Evolutionary conservation across 2,113 vertebrate species (phyloP).

Genomic region (Aplodontia rufa): DNA sequence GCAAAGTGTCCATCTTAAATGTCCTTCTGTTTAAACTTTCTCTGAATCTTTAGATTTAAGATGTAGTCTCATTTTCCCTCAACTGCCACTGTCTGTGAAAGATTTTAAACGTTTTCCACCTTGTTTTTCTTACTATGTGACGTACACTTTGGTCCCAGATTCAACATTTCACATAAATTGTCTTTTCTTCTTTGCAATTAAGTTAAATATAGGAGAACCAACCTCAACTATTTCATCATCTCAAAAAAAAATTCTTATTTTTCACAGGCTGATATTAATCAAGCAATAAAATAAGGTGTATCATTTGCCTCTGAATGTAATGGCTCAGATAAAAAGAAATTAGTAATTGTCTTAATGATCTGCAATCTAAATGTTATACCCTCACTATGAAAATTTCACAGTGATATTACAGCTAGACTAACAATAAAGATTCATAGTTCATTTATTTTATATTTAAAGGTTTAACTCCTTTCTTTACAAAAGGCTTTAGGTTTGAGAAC

Average conservation of each 20-base stretch:
- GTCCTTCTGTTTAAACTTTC: neutral
- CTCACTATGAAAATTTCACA: slow-evolving; percentile 51
- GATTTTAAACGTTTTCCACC: neutral
- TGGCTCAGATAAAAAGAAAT: slow-evolving; percentile 63
- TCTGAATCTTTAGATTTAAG: neutral
- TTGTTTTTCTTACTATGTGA: neutral
- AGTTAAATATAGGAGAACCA: slow-evolving; percentile 8
- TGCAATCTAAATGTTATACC: slow-evolving; percentile 54
- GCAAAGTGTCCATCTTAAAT: neutral
- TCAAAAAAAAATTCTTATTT: slow-evolving; percentile 47
- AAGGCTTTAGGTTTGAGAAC: neutral
- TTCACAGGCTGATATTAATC: slow-evolving; percentile 37
- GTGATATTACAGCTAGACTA: slow-evolving; percentile 24
- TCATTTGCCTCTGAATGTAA: slow-evolving; percentile 33
- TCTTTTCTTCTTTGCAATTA: slow-evolving; percentile 5
- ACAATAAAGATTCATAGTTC: slow-evolving; percentile 41
- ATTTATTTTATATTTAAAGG: slow-evolving; percentile 51
- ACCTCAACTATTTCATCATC: neutral
- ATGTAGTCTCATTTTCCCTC: neutral
- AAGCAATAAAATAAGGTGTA: slow-evolving; percentile 61
- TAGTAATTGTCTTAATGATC: slow-evolving; percentile 60
- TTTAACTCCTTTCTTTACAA: slow-evolving; percentile 4
- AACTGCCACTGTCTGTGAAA: neutral
- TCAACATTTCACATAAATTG: slow-evolving; percentile 1
- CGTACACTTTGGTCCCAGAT: neutral